These are phyloP conservation scores for Zaprionus capensis DNA, from an alignment of 1,140 invertebrate species.

Conservation along the genomic window DNA sequence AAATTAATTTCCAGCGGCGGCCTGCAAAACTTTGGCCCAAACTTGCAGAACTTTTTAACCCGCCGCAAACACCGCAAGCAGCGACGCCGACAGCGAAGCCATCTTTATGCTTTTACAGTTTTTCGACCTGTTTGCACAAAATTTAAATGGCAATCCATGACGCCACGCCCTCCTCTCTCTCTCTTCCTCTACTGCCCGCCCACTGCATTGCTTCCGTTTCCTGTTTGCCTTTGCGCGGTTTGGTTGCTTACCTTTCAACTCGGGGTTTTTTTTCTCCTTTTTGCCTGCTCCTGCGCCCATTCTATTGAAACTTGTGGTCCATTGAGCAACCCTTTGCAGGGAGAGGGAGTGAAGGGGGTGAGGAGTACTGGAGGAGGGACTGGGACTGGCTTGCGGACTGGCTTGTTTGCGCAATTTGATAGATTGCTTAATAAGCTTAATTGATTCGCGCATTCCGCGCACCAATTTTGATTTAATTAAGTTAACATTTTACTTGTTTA, in stretches of 20 bases:
- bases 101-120: constrained; percentile 81
- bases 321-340: constrained; percentile 42
- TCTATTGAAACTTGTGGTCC: constrained; percentile 63
- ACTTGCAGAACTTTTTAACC: constrained; percentile 80
- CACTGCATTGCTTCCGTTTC: constrained; percentile 60
- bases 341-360: neutral
- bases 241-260: constrained; percentile 76
- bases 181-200: neutral
- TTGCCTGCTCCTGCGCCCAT: constrained; percentile 13
- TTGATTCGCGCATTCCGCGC: constrained; percentile 73
- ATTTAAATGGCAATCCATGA: constrained; percentile 72
- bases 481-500: constrained; percentile 64
- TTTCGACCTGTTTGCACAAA: constrained; percentile 81
- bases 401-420: constrained; percentile 77
- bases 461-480: constrained; percentile 79
- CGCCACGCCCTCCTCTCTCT: neutral
- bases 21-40: constrained; percentile 69
- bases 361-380: neutral
- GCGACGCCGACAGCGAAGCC: constrained; percentile 55
- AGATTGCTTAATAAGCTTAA: constrained; percentile 83
- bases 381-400: neutral
- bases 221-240: constrained; percentile 69
- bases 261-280: constrained; percentile 30
- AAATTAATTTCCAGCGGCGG: constrained; percentile 81
- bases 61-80: constrained; percentile 75